phyloP scores from a whole-genome alignment of 2,113 vertebrate species.

The Stigmatopora nigra region DNA sequence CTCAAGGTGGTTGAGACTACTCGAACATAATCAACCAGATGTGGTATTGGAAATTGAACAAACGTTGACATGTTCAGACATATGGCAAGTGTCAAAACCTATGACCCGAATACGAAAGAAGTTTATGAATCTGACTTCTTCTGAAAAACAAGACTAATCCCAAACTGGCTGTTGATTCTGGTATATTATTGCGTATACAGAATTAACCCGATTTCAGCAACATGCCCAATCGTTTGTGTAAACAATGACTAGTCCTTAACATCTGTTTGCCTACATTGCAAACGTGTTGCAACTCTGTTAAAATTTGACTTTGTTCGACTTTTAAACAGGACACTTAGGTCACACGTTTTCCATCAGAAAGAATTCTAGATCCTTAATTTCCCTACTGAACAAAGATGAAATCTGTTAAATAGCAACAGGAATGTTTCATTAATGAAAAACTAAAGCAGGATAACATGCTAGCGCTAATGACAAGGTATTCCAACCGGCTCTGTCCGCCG shows the following conservation, averaged over 20 bases:
- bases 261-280: background rate
- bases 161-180: too few relatives aligned
- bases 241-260: background rate
- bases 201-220: background rate
- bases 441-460: constrained; percentile 31
- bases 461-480: constrained; percentile 21
- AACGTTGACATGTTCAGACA: constrained; percentile 12
- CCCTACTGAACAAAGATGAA: background rate
- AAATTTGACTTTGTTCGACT: constrained; percentile 16
- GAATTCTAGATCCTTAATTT: background rate
- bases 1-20: constrained; percentile 32
- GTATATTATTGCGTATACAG: background rate
- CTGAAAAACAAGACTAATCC: background rate
- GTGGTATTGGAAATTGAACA: constrained; percentile 30
- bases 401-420: background rate
- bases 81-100: background rate
- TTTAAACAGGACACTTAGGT: constrained; percentile 12
- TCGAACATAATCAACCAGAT: constrained; percentile 35
- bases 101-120: background rate
- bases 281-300: background rate
- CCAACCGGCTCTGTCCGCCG: background rate
- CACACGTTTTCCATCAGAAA: too few relatives aligned
- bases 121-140: background rate
- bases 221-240: background rate
- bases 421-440: background rate